These are phyloP conservation scores for Nasonia vitripennis DNA, from an alignment of 1,140 invertebrate genomes.

Conservation along the genomic window DNA sequence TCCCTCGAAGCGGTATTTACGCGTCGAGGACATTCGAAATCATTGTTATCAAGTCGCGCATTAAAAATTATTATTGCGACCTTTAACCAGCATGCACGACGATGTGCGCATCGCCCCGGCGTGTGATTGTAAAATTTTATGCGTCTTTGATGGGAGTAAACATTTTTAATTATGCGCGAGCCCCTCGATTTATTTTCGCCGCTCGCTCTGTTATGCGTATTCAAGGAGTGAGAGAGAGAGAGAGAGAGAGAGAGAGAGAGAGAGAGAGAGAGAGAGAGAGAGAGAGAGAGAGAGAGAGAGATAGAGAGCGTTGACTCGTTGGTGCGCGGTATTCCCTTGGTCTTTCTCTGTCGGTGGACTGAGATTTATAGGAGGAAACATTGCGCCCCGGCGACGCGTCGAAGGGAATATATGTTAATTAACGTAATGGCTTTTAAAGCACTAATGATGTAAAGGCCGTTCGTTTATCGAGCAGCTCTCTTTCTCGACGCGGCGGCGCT, in stretches of 20 bases:
- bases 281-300: background rate
- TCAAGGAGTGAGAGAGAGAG: too few species aligned
- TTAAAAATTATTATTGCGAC: background rate
- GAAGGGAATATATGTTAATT: slow-evolving; percentile 43
- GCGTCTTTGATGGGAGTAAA: background rate
- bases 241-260: background rate
- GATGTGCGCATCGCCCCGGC: background rate
- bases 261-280: too few species aligned
- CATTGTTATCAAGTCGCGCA: too few species aligned
- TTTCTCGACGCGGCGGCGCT: background rate
- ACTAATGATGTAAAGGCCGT: slow-evolving; percentile 28
- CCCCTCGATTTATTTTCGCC: background rate
- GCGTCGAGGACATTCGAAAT: too few species aligned
- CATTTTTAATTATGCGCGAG: slow-evolving; percentile 30
- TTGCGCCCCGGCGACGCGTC: background rate
- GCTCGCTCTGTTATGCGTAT: background rate
- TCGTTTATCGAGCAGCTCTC: slow-evolving; percentile 2
- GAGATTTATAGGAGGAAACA: slow-evolving; percentile 27
- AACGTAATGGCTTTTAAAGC: slow-evolving; percentile 44
- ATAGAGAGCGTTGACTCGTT: background rate
- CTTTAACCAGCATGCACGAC: background rate
- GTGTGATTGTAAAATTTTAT: slow-evolving; percentile 16
- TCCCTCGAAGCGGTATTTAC: too few species aligned
- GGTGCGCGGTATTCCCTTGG: background rate
- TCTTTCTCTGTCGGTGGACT: too few species aligned